phyloP scores from a whole-genome alignment of 1,140 invertebrate genomes.

The Drosophila tropicalis region DNA sequence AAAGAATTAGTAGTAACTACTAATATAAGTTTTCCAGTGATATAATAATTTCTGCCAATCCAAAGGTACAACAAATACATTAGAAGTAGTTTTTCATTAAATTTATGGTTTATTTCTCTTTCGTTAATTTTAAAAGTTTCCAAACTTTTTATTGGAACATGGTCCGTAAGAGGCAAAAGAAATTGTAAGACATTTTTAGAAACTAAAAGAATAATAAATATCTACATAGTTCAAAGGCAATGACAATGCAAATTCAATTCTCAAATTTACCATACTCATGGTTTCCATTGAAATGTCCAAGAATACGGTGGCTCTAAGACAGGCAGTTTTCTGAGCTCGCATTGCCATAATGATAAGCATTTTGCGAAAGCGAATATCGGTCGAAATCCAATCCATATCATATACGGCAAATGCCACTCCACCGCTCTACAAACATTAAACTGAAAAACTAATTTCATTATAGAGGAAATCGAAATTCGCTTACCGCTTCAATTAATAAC shows the following conservation, averaged over 20 bases:
- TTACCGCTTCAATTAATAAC: slow-evolving; percentile 58
- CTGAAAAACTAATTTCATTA: not conserved
- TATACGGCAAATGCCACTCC: slow-evolving; percentile 46
- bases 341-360: slow-evolving; percentile 53
- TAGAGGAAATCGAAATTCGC: not conserved
- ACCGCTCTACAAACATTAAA: slow-evolving; percentile 37
- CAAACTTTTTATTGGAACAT: slow-evolving; percentile 37
- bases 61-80: too few species aligned
- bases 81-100: too few species aligned
- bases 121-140: too few species aligned
- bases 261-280: slow-evolving; percentile 45
- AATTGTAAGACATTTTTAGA: slow-evolving; percentile 41
- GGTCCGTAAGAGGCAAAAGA: slow-evolving; percentile 48
- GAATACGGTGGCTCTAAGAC: slow-evolving; percentile 56
- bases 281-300: slow-evolving; percentile 57
- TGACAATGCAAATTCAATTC: rapidly evolving
- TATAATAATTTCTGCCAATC: too few species aligned
- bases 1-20: too few species aligned
- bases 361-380: slow-evolving; percentile 46
- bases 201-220: not conserved
- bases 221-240: not conserved
- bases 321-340: slow-evolving; percentile 52
- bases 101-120: too few species aligned
- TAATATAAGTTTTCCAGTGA: too few species aligned
- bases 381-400: slow-evolving; percentile 47